Conservation (phyloP, 1,140 invertebrate species). For the Orius insidiosus region DNA sequence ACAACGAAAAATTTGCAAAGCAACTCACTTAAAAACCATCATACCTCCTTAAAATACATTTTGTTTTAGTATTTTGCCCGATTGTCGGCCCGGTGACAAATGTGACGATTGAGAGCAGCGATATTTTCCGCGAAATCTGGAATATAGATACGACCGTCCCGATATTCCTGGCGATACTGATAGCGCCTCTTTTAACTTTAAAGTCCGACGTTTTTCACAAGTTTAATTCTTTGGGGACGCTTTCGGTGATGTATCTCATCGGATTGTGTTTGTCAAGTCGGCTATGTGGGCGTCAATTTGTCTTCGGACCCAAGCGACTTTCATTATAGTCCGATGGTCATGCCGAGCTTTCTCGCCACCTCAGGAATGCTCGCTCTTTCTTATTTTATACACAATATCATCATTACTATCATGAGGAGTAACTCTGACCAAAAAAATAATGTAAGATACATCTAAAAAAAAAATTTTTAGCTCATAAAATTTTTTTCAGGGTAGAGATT, state of each 20-base stretch:
- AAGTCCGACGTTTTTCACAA: constrained; percentile 78
- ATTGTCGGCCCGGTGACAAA: background rate
- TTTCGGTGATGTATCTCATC: constrained; percentile 63
- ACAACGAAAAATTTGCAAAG: no score
- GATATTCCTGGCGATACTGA: constrained; percentile 52
- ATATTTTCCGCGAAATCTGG: constrained; percentile 31
- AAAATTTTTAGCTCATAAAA: no score
- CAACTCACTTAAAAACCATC: no score
- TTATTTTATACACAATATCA: constrained; percentile 85
- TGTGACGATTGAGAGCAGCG: background rate
- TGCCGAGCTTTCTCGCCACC: constrained; percentile 55
- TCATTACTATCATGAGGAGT: constrained; percentile 69
- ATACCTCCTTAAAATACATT: no score
- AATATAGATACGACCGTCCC: constrained; percentile 62
- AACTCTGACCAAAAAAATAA: constrained; percentile 75
- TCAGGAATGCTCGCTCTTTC: constrained; percentile 73
- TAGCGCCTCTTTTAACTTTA: constrained; percentile 72
- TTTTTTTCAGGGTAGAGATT: constrained; percentile 60
- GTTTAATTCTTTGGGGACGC: constrained; percentile 77
- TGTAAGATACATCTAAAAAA: constrained; percentile 33
- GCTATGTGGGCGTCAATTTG: constrained; percentile 59
- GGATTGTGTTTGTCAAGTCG: constrained; percentile 53
- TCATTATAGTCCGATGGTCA: constrained; percentile 30
- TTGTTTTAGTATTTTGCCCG: constrained; percentile 19
- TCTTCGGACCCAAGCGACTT: constrained; percentile 27